Conservation (phyloP, 1,140 invertebrate species). For the Drosophila obscura region DNA sequence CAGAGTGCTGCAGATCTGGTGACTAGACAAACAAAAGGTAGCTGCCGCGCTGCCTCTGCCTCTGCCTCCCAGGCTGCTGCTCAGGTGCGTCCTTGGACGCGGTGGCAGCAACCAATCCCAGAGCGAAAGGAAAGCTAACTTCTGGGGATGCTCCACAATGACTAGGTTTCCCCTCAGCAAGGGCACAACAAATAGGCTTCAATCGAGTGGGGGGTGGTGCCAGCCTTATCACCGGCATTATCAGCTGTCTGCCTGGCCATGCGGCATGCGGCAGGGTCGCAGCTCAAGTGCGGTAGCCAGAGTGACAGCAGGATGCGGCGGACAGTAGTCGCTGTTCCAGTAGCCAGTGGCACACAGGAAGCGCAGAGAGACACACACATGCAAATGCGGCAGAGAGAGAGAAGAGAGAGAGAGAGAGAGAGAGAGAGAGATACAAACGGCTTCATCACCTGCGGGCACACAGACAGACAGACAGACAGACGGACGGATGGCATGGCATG, state of each 20-base stretch:
- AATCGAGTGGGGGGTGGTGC: too few relatives aligned
- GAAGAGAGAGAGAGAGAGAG: not conserved
- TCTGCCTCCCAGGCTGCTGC: constrained; percentile 1
- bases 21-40: constrained; percentile 52
- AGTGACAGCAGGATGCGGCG: constrained; percentile 72
- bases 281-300: constrained; percentile 60
- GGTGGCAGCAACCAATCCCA: constrained; percentile 11
- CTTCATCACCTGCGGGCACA: constrained; percentile 79
- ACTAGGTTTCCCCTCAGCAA: too few relatives aligned
- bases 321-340: constrained; percentile 25
- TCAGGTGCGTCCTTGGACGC: constrained; percentile 40
- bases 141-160: too few relatives aligned
- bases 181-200: too few relatives aligned
- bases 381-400: constrained; percentile 15
- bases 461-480: constrained; percentile 32
- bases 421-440: constrained; percentile 39
- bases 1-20: constrained; percentile 29
- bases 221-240: constrained; percentile 54
- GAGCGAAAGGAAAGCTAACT: not conserved
- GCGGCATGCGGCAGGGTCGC: constrained; percentile 22
- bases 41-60: constrained; percentile 5
- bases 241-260: constrained; percentile 22
- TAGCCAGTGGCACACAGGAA: constrained; percentile 46
- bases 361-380: constrained; percentile 38
- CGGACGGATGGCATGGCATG: not conserved